Conservation (phyloP, 2,888 invertebrate species). For the Amphipoea lucens region DNA sequence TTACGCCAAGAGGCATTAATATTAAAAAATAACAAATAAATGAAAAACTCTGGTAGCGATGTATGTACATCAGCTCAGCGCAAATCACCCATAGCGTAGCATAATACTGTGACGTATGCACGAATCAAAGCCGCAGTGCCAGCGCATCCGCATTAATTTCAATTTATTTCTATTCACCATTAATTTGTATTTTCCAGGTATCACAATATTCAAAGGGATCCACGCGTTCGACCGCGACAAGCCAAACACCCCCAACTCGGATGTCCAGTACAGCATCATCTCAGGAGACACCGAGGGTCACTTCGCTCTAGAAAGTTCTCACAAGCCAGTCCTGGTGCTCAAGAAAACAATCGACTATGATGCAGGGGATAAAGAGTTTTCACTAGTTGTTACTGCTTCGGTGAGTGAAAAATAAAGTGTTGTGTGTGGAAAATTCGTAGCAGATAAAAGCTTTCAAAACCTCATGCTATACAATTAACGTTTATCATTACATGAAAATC, state of each 20-base stretch:
- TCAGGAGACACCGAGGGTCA: slow-evolving; percentile 93
- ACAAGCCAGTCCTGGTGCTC: slow-evolving; percentile 93
- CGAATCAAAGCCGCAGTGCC: neutral
- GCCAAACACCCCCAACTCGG: slow-evolving; percentile 96
- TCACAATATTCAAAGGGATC: slow-evolving; percentile 95
- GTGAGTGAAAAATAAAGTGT: slow-evolving; percentile 81
- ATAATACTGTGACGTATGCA: neutral
- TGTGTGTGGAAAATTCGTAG: neutral
- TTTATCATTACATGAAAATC: neutral
- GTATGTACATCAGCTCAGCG: too few relatives aligned
- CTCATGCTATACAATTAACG: too few relatives aligned
- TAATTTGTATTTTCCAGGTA: slow-evolving; percentile 87
- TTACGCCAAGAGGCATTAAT: too few relatives aligned
- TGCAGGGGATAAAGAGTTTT: slow-evolving; percentile 94
- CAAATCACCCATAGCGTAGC: neutral
- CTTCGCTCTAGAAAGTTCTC: slow-evolving; percentile 95
- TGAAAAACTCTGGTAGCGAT: neutral
- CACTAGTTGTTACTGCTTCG: slow-evolving; percentile 93
- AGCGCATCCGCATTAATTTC: neutral
- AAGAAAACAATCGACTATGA: slow-evolving; percentile 95
- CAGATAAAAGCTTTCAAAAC: neutral
- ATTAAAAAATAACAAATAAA: too few relatives aligned
- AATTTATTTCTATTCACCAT: neutral
- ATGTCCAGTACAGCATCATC: slow-evolving; percentile 94
- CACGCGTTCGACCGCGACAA: slow-evolving; percentile 95